phyloP scores from a whole-genome alignment of 2,113 vertebrate species.

The Neomonachus schauinslandi region DNA sequence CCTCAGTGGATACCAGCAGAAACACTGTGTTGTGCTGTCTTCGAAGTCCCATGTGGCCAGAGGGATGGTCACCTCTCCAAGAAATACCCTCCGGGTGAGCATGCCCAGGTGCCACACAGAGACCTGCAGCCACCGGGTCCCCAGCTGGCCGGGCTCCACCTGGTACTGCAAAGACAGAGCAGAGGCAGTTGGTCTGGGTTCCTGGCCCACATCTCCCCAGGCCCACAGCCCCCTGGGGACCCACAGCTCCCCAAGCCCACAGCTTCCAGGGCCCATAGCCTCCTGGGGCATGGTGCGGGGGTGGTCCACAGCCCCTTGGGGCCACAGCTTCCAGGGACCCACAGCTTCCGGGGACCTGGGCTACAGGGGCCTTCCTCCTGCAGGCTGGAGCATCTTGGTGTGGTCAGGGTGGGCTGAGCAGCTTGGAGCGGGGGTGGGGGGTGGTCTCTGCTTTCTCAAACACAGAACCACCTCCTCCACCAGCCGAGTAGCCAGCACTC shows the following conservation, averaged over 20 bases:
- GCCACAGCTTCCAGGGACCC: too few relatives aligned
- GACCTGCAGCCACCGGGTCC: conserved; percentile 88
- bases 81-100: conserved; percentile 89
- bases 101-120: conserved; percentile 92
- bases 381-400: neutral
- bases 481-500: neutral
- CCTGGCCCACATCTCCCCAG: too few relatives aligned
- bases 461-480: neutral
- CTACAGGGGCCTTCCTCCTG: fast-evolving
- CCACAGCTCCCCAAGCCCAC: too few relatives aligned
- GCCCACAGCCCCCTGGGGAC: too few relatives aligned
- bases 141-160: conserved; percentile 88
- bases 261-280: too few relatives aligned
- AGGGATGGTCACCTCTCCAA: conserved; percentile 92
- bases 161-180: conserved; percentile 86
- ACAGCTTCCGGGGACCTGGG: too few relatives aligned
- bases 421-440: neutral
- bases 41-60: conserved; percentile 90
- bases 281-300: too few relatives aligned
- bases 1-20: conserved; percentile 90
- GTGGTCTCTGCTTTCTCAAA: neutral
- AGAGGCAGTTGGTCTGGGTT: neutral
- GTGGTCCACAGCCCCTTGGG: too few relatives aligned
- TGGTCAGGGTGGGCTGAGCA: neutral
- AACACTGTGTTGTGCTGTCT: conserved; percentile 80